Conservation (phyloP, 2,113 vertebrate genomes). For the Boulengeromyrus knoepffleri region DNA sequence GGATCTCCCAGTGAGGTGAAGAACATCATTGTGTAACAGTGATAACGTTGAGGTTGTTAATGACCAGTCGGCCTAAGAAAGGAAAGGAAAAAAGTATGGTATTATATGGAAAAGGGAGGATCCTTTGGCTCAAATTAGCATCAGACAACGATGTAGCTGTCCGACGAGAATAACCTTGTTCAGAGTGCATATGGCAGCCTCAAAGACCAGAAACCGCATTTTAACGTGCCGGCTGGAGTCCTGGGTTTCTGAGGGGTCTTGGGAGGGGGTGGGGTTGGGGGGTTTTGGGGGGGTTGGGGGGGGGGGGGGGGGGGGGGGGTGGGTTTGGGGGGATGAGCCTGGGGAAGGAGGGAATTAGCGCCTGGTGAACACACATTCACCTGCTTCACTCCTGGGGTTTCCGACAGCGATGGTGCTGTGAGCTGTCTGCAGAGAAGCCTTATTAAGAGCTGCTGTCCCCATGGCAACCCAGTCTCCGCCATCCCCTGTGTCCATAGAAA, state of each 20-base stretch:
- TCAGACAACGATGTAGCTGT: neutral
- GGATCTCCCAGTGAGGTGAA: neutral
- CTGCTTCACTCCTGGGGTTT: neutral
- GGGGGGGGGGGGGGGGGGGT: neutral
- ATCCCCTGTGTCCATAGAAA: conserved; percentile 52
- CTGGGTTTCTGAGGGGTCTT: neutral
- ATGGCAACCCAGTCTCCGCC: conserved; percentile 51
- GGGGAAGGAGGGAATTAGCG: neutral
- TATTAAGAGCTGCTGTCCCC: conserved; percentile 51
- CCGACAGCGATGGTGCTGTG: neutral
- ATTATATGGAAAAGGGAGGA: neutral
- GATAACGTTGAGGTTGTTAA: neutral
- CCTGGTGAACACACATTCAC: neutral
- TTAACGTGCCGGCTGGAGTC: neutral
- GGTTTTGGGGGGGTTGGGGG: neutral
- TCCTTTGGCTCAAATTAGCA: neutral
- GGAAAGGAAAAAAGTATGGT: neutral
- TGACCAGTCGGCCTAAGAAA: neutral
- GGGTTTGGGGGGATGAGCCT: neutral
- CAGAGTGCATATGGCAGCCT: neutral
- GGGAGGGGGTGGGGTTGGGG: neutral
- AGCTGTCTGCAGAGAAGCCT: conserved; percentile 49
- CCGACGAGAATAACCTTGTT: neutral
- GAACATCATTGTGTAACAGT: neutral
- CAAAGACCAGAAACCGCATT: neutral